Evolutionary conservation across 2,888 invertebrate species (phyloP), one percentile per base, ranked within the genome.

Genomic region (Exocentrus adspersus): DNA sequence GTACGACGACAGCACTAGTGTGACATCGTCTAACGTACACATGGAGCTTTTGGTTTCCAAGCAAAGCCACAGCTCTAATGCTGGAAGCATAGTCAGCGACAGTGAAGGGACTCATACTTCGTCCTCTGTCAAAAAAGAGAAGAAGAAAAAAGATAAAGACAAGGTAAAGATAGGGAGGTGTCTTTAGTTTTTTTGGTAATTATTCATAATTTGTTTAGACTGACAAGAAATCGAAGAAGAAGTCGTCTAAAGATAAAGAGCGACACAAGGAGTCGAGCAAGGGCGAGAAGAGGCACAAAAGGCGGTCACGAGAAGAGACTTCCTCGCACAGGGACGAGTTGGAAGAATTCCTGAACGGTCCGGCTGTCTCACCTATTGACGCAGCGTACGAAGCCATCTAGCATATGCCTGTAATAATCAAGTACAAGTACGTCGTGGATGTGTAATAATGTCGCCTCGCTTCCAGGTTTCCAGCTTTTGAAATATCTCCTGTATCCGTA

Each of bases 351-450:
- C 78, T 89, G 5, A 88, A 88, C 78, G 85, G 86, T 64, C 77
- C 85, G 69, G 68, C 85, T 72, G 78, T 86, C 81, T 77, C 87
- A 80, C 80, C 86, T 71, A 78, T 85, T 79, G 84, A 88, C 67
- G 82, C 84, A 45, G 86, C 87, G 43, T 88, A 88, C 73, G 88
- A 89, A 79, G 87, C 87, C 69, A 85, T 88, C 78, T 88, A 86
- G 78, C 73, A 68, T 67, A 72, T 72, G 67, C 51, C 53, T 2
- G 20, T 54, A 7, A 42, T 64, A 16, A 61, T 61, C 41, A 59
- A 57, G 51, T 66, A 60, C 50, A 68, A 63, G 57, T 66, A 67
- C 37, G 37, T 65, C 46, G 17, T 59, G 48, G 56, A 68, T 56
- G 32, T 60, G 56, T 69, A 59, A 70, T 12, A 30, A 42, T 46